Base-by-base conservation (phyloP, 2,797 vertebrate genomes). In the Glyptemys insculpta region DNA sequence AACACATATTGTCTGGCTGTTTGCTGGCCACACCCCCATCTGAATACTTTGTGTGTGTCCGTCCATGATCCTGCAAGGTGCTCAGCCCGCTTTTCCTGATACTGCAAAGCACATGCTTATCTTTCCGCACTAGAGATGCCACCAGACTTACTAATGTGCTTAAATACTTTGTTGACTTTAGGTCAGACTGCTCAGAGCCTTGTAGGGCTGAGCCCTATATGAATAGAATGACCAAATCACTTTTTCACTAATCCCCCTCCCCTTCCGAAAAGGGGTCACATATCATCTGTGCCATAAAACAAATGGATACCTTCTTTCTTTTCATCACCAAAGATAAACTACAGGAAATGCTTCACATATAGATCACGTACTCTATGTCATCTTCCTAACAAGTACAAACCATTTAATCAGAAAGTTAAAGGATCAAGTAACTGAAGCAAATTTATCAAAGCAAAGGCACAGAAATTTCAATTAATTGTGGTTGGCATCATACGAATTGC, bases 401-500 rank as follows among this genome's bases (percentile, higher is more conserved):
- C 83, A 82, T 89, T 97, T 97, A 95, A 96, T 92, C 11, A 31
- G 83, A 62, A 96, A 88, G 80, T 93, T 96, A 95, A 95, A 96
- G 53, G 85, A 96, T 95, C 91, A 96, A 93, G 91, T 91, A 93
- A 95, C 84, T 86, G 90, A 97, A 90, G 76, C 15, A 12, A 96
- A 97, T 96, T 96, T 97, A 97, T 95, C 93, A 97, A 95, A 95
- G 72, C 49, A 65, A 95, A 96, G 87, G 83, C 82, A 94, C 65
- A 95, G 94, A 98, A 95, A 96, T 98, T 98, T 97, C 96, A 97
- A 95, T 98, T 98, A 98, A 98, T 97, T 96, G 94, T 93, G 94
- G 90, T 79, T 97, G 92, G 93, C 95, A 97, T 96, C 96, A 95
- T 92, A 97, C 10, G 41, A 98, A 97, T 97, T 97, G 91, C 88